A percentile compares a stretch with the other conserved stretches of the same genome.
Evolutionary conservation across 2,888 invertebrate genomes (phyloP).

Genomic region (Patella depressa): DNA sequence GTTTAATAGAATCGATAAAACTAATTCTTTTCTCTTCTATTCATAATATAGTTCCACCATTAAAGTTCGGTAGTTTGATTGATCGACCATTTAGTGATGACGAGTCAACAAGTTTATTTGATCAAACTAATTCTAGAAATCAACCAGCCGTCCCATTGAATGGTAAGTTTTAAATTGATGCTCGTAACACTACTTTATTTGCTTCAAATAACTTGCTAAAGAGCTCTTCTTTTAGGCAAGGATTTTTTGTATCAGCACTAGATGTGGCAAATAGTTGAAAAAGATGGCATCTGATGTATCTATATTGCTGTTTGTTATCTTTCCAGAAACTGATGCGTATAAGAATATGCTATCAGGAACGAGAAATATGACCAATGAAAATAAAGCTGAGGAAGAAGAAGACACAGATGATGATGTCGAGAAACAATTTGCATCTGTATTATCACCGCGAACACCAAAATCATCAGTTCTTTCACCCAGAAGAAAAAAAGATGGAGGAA

Average conservation of each 20-base stretch:
- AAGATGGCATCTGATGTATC: too few species aligned
- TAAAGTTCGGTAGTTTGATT: slow-evolving; percentile 62
- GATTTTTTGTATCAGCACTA: too few species aligned
- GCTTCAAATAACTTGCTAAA: neutral
- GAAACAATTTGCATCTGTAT: slow-evolving; percentile 57
- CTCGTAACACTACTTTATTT: neutral
- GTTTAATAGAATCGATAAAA: too few species aligned
- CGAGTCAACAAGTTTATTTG: slow-evolving; percentile 54
- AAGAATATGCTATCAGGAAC: slow-evolving; percentile 57
- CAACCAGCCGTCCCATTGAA: slow-evolving; percentile 56
- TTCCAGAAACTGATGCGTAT: slow-evolving; percentile 61
- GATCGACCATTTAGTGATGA: slow-evolving; percentile 60
- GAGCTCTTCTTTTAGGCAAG: neutral
- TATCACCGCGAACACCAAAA: slow-evolving; percentile 47
- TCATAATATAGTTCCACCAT: slow-evolving; percentile 51
- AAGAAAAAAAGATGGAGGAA: neutral
- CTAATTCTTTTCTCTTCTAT: neutral
- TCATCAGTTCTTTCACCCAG: slow-evolving; percentile 13
- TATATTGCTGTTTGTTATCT: neutral
- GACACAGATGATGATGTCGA: slow-evolving; percentile 61
- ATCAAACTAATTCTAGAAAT: slow-evolving; percentile 46
- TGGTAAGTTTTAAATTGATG: slow-evolving; percentile 42
- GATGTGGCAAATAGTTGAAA: too few species aligned
- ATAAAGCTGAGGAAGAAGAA: slow-evolving; percentile 42
- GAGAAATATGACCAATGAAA: slow-evolving; percentile 23